These are phyloP conservation scores for Xyrichtys novacula DNA, from an alignment of 2,797 vertebrate species.

Conservation along the genomic window DNA sequence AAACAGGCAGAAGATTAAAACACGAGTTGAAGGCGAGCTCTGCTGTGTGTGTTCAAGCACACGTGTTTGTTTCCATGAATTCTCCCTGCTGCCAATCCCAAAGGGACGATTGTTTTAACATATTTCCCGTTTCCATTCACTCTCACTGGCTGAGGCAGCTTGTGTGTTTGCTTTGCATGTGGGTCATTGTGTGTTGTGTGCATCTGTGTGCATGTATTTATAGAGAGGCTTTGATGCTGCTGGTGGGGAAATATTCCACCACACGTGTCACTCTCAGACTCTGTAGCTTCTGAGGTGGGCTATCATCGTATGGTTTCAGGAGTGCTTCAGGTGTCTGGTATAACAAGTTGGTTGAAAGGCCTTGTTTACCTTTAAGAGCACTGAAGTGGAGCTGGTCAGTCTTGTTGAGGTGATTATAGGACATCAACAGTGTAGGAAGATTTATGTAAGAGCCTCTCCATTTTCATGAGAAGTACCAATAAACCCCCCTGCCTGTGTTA, in stretches of 20 bases:
- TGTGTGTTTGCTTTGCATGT: conserved; percentile 64
- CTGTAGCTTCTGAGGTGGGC: conserved; percentile 41
- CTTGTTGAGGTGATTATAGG: conserved; percentile 17
- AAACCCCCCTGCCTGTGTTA: too few species aligned
- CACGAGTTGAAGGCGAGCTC: background rate
- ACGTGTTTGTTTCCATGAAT: background rate
- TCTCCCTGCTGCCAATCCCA: conserved; percentile 24
- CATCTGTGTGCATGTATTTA: conserved; percentile 66
- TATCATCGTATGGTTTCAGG: conserved; percentile 43
- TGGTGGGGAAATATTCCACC: conserved; percentile 63
- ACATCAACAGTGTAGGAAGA: conserved; percentile 17
- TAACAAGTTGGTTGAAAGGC: conserved; percentile 29
- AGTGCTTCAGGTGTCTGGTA: conserved; percentile 39
- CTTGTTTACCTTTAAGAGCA: conserved; percentile 37
- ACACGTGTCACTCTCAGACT: conserved; percentile 55
- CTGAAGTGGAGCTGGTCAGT: conserved; percentile 14
- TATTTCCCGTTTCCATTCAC: conserved; percentile 38
- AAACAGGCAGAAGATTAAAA: conserved; percentile 20
- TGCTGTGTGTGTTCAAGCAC: background rate
- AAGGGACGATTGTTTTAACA: conserved; percentile 21
- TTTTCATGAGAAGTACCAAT: conserved; percentile 5
- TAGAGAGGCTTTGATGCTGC: conserved; percentile 76
- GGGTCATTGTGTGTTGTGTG: conserved; percentile 67
- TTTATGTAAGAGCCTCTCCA: conserved; percentile 35
- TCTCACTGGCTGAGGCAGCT: conserved; percentile 18